Conservation (phyloP, 2,797 vertebrate species). For the Coregonus sp. region DNA sequence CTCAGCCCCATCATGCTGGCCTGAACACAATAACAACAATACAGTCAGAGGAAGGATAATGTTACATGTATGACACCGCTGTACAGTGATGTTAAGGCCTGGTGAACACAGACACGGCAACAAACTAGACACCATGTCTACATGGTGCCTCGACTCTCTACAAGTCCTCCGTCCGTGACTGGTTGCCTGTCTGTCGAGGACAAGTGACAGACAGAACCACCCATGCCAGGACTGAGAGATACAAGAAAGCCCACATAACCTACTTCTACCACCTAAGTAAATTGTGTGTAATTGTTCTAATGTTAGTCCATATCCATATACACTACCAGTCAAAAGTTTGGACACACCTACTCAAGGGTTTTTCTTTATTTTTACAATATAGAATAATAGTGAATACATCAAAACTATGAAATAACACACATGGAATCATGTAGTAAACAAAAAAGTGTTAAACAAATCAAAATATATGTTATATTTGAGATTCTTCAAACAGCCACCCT, state of each 20-base stretch:
- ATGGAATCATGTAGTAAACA: too few relatives aligned
- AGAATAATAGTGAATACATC: too few relatives aligned
- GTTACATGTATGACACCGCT: not conserved
- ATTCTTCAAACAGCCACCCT: too few relatives aligned
- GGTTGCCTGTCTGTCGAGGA: not conserved
- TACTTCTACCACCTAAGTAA: not conserved
- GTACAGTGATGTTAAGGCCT: not conserved
- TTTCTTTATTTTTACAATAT: too few relatives aligned
- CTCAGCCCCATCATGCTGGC: constrained; percentile 30
- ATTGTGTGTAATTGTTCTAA: too few relatives aligned
- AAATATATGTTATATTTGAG: too few relatives aligned
- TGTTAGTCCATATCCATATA: not conserved
- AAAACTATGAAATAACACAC: too few relatives aligned
- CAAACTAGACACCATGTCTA: not conserved
- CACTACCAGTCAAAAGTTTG: too few relatives aligned
- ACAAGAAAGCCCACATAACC: not conserved
- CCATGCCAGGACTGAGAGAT: not conserved
- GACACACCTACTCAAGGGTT: too few relatives aligned
- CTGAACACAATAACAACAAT: constrained; percentile 32
- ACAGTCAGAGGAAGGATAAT: constrained; percentile 15
- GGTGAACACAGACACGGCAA: not conserved
- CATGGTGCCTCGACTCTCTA: not conserved
- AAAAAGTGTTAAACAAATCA: too few relatives aligned
- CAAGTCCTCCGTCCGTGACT: not conserved
- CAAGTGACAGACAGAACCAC: not conserved